Conservation (phyloP, 2,797 vertebrate species). For the Enteromius thamalakanensis region DNA sequence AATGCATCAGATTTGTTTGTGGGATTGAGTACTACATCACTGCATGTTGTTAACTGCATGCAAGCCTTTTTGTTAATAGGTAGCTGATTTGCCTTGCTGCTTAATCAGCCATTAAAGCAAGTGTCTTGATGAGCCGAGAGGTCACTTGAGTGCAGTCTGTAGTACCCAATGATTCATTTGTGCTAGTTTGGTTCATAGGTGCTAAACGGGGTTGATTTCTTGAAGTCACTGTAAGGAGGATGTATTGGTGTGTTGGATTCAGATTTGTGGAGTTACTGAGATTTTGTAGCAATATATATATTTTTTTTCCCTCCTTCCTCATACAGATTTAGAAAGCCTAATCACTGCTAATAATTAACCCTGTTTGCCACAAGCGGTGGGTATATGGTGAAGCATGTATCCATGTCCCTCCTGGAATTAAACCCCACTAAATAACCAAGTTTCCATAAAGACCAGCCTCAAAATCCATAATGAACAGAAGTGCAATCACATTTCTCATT, state of each 20-base stretch:
- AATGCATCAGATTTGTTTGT: neutral
- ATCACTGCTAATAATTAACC: slow-evolving; percentile 37
- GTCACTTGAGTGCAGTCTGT: slow-evolving; percentile 3
- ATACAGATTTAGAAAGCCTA: neutral
- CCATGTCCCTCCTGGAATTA: neutral
- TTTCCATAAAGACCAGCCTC: slow-evolving; percentile 34
- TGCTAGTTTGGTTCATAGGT: neutral
- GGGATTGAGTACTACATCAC: neutral
- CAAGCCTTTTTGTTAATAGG: neutral
- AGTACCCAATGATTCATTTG: neutral
- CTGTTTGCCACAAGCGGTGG: neutral
- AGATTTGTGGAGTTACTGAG: neutral
- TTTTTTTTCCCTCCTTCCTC: neutral
- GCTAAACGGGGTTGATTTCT: neutral
- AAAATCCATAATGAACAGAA: neutral
- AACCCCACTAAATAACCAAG: slow-evolving; percentile 31
- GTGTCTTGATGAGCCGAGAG: neutral
- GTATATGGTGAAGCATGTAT: neutral
- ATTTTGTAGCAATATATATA: neutral
- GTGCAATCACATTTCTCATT: neutral
- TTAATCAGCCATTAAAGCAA: slow-evolving; percentile 16
- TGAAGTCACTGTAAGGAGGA: neutral
- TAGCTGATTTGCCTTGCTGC: slow-evolving; percentile 30
- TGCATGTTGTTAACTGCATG: slow-evolving; percentile 24
- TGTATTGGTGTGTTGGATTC: neutral